Base-by-base conservation (phyloP, 2,113 vertebrate species). In the Datnioides undecimradiatus region DNA sequence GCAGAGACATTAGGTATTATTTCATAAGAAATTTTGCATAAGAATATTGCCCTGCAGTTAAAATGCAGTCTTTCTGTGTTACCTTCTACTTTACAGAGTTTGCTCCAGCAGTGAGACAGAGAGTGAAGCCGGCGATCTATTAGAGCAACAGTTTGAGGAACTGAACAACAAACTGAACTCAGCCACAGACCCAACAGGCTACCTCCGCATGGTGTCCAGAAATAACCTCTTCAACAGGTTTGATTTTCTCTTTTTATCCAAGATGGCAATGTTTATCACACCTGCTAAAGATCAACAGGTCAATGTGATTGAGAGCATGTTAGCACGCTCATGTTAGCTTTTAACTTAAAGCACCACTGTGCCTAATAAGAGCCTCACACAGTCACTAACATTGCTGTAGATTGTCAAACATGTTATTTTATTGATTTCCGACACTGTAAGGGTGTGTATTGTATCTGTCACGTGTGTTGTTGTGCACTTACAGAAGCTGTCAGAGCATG, bases 141-240 rank as follows among this genome's bases (percentile, higher is more conserved):
- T 96, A 89, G 97, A 99, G 75, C 97, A 97, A 51, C 96, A 97
- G 88, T 95, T 96, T 36, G 97, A 98, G 76, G 97, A 98, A 84
- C 92, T 96, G 87, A 96, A 95, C 89, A 95, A 94, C 87, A 96
- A 95, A 70, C 94, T 97, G 34, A 96, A 93, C 76, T 96, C 96
- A 0, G 93, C 95, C 46, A 95, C 96, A 0, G 97, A 99, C 85
- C 97, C 97, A 0, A 97, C 96, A 0, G 97, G 97, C 73, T 99
- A 97, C 90, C 94, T 98, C 25, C 94, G 97, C 64, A 98, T 97
- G 97, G 96, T 96, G 55, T 97, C 96, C 88, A 95, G 96, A 80
- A 97, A 97, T 80, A 97, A 96, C 90, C 93, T 96, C 71, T 94
- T 97, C 33, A 98, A 98, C 95, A 97, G 98, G 98, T 98, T 38